phyloP scores from a whole-genome alignment of 53 echinoderm and acorn worm genomes.

The Zoroaster sp. region DNA sequence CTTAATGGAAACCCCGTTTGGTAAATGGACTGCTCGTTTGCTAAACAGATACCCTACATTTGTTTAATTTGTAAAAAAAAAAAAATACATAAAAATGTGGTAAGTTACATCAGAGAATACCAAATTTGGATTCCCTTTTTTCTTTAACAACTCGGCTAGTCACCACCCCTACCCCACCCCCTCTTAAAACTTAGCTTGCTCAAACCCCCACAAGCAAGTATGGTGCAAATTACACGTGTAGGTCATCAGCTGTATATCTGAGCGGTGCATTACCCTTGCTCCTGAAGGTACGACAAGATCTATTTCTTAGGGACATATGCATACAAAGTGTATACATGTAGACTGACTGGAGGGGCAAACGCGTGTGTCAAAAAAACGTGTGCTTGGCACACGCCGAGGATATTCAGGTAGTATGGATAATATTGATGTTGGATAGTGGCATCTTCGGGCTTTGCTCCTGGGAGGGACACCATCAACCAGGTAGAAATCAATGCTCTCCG shows the following conservation, averaged over 20 bases:
- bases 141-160: no score
- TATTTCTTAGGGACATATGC: conserved; percentile 18
- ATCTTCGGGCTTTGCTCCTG: conserved; percentile 9
- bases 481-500: conserved; percentile 31
- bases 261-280: background rate
- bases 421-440: conserved; percentile 34
- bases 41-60: no score
- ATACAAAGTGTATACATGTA: background rate
- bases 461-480: background rate
- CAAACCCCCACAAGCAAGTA: background rate
- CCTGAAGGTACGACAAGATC: background rate
- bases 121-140: no score
- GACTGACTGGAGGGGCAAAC: background rate
- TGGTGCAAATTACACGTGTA: conserved; percentile 1
- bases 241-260: background rate
- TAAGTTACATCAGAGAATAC: no score
- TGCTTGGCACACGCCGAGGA: background rate
- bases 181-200: background rate
- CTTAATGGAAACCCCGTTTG: no score
- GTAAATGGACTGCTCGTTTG: no score
- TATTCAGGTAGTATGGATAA: background rate
- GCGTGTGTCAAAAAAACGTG: background rate
- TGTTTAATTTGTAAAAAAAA: no score
- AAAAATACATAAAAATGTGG: no score
- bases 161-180: background rate